Base-by-base conservation (phyloP, 2,888 invertebrate genomes). In the Agrotis segetum region DNA sequence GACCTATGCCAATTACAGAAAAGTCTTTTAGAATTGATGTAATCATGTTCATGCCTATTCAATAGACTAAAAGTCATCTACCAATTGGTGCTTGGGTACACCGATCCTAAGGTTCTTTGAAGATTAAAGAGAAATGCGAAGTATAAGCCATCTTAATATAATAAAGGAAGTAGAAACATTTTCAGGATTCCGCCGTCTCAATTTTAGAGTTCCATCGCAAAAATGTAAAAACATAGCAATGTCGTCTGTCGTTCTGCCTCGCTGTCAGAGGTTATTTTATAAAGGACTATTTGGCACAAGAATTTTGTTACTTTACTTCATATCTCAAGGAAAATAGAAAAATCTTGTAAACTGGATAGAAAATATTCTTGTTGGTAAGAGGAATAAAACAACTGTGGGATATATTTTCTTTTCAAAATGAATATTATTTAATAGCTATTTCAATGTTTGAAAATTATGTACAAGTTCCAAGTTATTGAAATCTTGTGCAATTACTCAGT, bases 261-360 rank as follows among this genome's bases (percentile, higher is more conserved):
- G 60, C 21, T 64, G 72, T 71, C 72, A 56, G 72, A 81, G 55
- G 47, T 62, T 78, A 79, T 82, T 79, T 81, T 82, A 64, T 67
- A 62, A 79, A 73, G 44, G 79, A 82, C 74, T 78, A 67, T 78
- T 82, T 82, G 82, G 74, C 79, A 82, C 64, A 72, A 47, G 79
- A 79, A 79, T 72, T 46, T 79, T 59, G 49, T 79, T 67, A 61
- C 56, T 61, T 65, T 77, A 44, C 34, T 66, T 60, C 50, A 71
- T 67, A 64, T 75, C 62, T 66, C 11, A 50, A 77, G 53, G 21
- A 77, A 81, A 64, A 75, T 65, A 79, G 24, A 49, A 67, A 56
- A 50, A 44, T 64, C 52, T 67, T 81, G 58, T 34, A 69, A 63
- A 50, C 17, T 44, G 19, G 47, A 64, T 49, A 52, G 40, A 63